phyloP scores from a whole-genome alignment of 2,797 vertebrate genomes.

The Synanceia verrucosa region DNA sequence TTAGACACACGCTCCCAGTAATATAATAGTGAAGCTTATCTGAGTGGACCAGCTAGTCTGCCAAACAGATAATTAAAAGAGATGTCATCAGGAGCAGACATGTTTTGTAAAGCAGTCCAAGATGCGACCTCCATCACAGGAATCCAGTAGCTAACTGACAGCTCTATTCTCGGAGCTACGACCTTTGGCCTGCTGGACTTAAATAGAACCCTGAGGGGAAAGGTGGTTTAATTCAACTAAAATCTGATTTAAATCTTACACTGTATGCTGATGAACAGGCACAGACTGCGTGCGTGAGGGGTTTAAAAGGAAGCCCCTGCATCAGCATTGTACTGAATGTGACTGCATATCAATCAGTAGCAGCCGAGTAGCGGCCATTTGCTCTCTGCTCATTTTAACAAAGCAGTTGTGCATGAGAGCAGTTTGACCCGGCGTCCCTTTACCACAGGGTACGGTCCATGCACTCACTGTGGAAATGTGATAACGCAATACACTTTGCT shows the following conservation, averaged over 20 bases:
- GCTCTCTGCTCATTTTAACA: conserved; percentile 27
- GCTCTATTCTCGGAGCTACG: conserved; percentile 65
- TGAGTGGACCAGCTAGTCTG: conserved; percentile 60
- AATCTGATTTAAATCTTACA: conserved; percentile 64
- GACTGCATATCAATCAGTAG: conserved; percentile 1
- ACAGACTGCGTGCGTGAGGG: background rate
- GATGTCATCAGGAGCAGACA: conserved; percentile 61
- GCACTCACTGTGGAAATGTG: conserved; percentile 46
- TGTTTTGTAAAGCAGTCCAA: conserved; percentile 25
- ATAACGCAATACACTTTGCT: conserved; percentile 40
- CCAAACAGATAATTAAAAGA: conserved; percentile 76
- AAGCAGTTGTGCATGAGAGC: conserved; percentile 29
- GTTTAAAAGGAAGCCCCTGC: background rate
- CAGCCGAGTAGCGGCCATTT: conserved; percentile 18
- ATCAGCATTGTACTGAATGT: background rate
- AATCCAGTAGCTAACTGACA: conserved; percentile 67
- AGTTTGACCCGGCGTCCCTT: conserved; percentile 27
- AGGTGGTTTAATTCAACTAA: conserved; percentile 60
- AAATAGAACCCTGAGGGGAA: conserved; percentile 57
- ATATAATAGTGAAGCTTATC: conserved; percentile 75
- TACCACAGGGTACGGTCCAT: conserved; percentile 7
- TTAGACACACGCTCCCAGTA: conserved; percentile 54
- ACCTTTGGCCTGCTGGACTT: conserved; percentile 67
- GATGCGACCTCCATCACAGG: conserved; percentile 51
- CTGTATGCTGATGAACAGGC: background rate